These are phyloP conservation scores for Campylorhamphus procurvoides DNA, from an alignment of 2,113 vertebrate species.

Conservation along the genomic window DNA sequence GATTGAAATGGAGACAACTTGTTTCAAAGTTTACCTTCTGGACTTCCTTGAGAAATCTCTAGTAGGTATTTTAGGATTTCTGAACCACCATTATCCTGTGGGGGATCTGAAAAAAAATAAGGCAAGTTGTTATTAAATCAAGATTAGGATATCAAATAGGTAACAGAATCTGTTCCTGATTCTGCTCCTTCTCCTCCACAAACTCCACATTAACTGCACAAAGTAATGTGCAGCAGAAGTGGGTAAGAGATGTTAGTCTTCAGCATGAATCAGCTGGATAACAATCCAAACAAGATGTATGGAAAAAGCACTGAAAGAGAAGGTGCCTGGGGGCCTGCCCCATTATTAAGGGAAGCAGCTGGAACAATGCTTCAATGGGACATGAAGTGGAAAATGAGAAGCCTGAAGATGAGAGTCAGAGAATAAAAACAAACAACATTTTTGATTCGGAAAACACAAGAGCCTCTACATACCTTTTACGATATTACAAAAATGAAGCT, in stretches of 20 bases:
- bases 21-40: constrained; percentile 80
- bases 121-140: not conserved
- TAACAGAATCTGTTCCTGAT: not conserved
- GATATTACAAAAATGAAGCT: not conserved
- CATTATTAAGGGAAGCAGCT: not conserved
- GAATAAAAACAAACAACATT: not conserved
- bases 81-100: constrained; percentile 92
- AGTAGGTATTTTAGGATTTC: constrained; percentile 92
- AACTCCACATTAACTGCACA: not conserved
- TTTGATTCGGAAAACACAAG: not conserved
- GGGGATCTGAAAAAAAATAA: constrained; percentile 82
- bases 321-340: not conserved
- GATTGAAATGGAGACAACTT: not conserved
- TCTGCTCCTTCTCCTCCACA: not conserved
- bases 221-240: not conserved
- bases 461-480: not conserved
- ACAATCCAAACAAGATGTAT: not conserved
- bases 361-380: not conserved
- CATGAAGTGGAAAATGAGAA: not conserved
- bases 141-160: not conserved
- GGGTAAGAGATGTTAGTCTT: not conserved
- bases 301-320: not conserved
- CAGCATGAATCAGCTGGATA: not conserved
- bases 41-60: constrained; percentile 90
- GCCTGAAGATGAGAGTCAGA: not conserved